Conservation (phyloP, 2,797 vertebrate genomes). For the Helarctos malayanus region DNA sequence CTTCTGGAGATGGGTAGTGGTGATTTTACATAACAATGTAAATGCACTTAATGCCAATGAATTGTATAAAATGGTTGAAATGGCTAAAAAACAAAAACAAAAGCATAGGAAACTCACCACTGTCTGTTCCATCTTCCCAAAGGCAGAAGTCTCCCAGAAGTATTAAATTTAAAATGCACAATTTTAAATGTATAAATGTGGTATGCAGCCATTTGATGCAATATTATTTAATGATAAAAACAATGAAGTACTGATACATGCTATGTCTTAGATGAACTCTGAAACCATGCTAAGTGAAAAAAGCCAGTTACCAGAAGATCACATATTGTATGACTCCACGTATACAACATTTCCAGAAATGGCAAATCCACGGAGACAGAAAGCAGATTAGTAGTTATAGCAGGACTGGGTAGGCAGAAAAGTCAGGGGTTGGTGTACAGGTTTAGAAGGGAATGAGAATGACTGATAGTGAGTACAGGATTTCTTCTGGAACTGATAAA, state of each 20-base stretch:
- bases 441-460: neutral
- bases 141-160: neutral
- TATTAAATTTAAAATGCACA: neutral
- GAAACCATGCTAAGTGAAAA: slow-evolving; percentile 25
- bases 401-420: neutral
- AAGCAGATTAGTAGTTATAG: neutral
- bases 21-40: neutral
- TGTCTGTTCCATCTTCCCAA: neutral
- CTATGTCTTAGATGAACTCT: neutral
- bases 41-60: neutral
- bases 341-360: neutral
- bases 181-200: neutral
- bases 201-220: neutral
- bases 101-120: neutral
- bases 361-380: neutral
- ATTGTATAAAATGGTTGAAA: neutral
- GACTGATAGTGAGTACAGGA: neutral
- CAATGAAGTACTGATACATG: neutral
- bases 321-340: neutral
- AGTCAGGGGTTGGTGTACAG: neutral
- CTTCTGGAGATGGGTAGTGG: neutral
- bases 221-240: neutral
- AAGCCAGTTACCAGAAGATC: neutral
- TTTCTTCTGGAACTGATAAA: neutral
- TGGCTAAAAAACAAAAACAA: neutral